phyloP scores from a whole-genome alignment of 2,113 vertebrate genomes.

The Capreolus pygargus region DNA sequence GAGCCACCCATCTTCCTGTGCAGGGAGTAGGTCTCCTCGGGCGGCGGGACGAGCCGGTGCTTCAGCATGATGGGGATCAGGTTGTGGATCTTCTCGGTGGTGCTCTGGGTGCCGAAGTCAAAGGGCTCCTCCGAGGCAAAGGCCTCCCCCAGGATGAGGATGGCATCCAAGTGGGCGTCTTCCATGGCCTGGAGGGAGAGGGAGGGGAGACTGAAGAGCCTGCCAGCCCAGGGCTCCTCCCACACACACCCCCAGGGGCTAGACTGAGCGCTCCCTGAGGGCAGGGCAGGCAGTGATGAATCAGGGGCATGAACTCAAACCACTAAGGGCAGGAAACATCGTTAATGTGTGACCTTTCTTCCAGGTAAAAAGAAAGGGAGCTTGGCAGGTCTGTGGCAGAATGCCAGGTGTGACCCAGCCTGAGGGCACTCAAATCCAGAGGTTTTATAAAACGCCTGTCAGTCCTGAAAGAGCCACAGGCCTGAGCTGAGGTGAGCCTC shows the following conservation, averaged over 20 bases:
- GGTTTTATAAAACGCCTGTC: not conserved
- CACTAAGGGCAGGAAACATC: not conserved
- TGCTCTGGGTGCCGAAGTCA: conserved; percentile 91
- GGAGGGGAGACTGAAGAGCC: not conserved
- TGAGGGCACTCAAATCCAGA: accelerated
- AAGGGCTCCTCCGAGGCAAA: conserved; percentile 90
- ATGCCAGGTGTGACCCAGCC: not conserved
- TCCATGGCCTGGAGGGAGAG: conserved; percentile 87
- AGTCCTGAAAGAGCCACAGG: not conserved
- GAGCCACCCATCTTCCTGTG: conserved; percentile 99
- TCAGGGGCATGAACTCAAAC: no score
- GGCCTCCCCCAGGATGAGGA: conserved; percentile 97
- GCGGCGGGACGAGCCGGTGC: conserved; percentile 93
- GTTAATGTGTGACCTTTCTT: not conserved
- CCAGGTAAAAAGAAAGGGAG: not conserved
- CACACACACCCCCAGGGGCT: not conserved
- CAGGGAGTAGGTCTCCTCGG: conserved; percentile 97
- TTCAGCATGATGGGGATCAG: conserved; percentile 97
- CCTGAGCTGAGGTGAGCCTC: not conserved
- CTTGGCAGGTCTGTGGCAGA: not conserved
- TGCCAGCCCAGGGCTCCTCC: not conserved
- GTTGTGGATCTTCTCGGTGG: conserved; percentile 94
- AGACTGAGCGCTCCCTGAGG: accelerated
- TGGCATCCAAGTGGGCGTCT: conserved; percentile 94
- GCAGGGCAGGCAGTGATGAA: no score